phyloP scores from a whole-genome alignment of 2,888 invertebrate species.

The Marronus borbonicus region DNA sequence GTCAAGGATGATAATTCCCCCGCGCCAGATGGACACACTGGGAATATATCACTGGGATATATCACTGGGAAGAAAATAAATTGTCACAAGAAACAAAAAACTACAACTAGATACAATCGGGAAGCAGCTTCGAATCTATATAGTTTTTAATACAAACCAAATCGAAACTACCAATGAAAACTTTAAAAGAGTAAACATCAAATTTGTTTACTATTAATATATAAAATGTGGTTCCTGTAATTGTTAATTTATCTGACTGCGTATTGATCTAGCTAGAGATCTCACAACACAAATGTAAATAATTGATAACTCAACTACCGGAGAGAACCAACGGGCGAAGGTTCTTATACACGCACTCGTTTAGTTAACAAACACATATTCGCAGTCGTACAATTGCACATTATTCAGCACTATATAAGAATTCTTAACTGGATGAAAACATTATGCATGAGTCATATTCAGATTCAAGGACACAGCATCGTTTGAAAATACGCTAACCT shows the following conservation, averaged over 20 bases:
- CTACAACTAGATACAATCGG: no score
- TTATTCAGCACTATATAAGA: conserved; percentile 12
- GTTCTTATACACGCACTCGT: not conserved
- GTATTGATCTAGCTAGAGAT: conserved; percentile 21
- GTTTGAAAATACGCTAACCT: not conserved
- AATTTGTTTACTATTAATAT: no score
- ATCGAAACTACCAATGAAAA: no score
- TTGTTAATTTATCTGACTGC: not conserved
- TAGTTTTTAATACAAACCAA: no score
- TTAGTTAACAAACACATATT: not conserved
- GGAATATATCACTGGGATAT: no score
- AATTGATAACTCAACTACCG: conserved; percentile 4
- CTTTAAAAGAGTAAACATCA: no score
- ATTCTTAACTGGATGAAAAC: not conserved
- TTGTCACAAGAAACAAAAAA: no score
- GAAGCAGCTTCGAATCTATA: no score
- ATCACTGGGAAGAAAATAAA: no score
- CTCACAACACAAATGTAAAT: conserved; percentile 16
- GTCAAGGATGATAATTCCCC: no score
- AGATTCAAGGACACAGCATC: conserved; percentile 16
- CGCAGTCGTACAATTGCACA: not conserved
- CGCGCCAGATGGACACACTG: no score
- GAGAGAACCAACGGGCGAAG: not conserved
- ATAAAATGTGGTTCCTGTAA: no score
- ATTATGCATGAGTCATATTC: conserved; percentile 12